Evolutionary conservation across 2,113 vertebrate species (phyloP).

Genomic region (Polyodon spathula): DNA sequence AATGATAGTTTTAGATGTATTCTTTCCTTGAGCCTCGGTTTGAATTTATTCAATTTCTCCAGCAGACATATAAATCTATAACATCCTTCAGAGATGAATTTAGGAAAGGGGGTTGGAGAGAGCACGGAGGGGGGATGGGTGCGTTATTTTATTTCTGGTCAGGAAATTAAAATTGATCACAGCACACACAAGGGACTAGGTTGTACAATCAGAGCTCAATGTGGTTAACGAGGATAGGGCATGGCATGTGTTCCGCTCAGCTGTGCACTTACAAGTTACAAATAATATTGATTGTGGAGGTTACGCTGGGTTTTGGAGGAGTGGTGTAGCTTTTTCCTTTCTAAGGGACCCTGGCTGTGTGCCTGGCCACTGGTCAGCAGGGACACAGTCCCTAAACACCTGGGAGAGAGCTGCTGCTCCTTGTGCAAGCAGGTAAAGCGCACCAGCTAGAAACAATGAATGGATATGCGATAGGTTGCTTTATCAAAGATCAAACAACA

Average conservation of each 20-base stretch:
- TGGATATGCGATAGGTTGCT: conserved; percentile 53
- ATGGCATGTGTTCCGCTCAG: conserved; percentile 43
- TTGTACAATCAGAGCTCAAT: conserved; percentile 45
- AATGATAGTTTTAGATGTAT: conserved; percentile 34
- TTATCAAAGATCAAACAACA: conserved; percentile 57
- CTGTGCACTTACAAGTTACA: conserved; percentile 40
- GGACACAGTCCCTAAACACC: conserved; percentile 26
- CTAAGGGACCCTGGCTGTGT: conserved; percentile 6
- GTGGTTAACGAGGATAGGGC: conserved; percentile 48
- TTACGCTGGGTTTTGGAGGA: conserved; percentile 30
- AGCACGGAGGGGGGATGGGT: background rate
- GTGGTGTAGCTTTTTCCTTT: conserved; percentile 17
- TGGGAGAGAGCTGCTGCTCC: conserved; percentile 53
- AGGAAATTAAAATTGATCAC: conserved; percentile 68
- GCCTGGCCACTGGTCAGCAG: conserved; percentile 5
- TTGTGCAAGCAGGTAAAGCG: conserved; percentile 28
- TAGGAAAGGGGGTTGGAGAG: conserved; percentile 32
- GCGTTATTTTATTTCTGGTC: conserved; percentile 44
- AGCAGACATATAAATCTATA: conserved; percentile 47
- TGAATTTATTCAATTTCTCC: conserved; percentile 45
- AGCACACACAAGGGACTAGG: conserved; percentile 44
- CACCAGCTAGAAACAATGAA: conserved; percentile 35
- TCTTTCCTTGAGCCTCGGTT: conserved; percentile 39
- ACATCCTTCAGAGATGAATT: conserved; percentile 47
- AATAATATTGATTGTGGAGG: conserved; percentile 52